These are phyloP conservation scores for Rugalucina vietnamica DNA, from an alignment of 2,888 invertebrate genomes.

Conservation along the genomic window DNA sequence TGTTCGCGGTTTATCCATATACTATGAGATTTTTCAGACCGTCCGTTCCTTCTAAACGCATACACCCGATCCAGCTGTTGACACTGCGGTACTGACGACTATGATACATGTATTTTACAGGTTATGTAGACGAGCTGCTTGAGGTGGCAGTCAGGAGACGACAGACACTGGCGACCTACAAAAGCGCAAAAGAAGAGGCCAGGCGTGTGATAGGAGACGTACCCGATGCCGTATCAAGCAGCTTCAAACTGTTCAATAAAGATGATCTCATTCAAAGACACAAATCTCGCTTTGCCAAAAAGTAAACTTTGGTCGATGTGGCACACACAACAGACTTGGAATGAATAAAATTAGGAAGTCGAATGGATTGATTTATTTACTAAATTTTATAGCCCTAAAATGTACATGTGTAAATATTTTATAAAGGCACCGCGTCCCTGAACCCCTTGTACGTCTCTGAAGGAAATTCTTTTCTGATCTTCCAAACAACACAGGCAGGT, in stretches of 20 bases:
- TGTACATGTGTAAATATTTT: no score
- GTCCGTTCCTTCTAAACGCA: no score
- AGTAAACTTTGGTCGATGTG: neutral
- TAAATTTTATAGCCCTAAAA: no score
- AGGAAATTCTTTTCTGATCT: conserved; percentile 5
- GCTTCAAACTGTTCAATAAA: neutral
- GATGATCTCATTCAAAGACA: neutral
- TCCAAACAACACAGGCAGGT: neutral
- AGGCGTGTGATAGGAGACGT: neutral
- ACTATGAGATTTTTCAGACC: no score
- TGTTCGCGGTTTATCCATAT: no score
- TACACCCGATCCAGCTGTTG: no score
- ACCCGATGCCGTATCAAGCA: neutral
- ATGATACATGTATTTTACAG: no score
- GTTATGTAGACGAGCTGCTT: neutral
- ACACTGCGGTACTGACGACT: no score
- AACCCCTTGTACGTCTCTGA: conserved; percentile 2
- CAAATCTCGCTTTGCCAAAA: neutral
- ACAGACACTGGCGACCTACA: neutral
- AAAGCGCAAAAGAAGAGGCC: neutral
- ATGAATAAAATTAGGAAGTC: no score
- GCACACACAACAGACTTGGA: no score
- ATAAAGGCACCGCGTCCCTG: neutral
- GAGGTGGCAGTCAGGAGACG: neutral
- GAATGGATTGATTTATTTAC: no score